Evolutionary conservation across 2,113 vertebrate genomes (phyloP).

Genomic region (Cygnus buccinator): DNA sequence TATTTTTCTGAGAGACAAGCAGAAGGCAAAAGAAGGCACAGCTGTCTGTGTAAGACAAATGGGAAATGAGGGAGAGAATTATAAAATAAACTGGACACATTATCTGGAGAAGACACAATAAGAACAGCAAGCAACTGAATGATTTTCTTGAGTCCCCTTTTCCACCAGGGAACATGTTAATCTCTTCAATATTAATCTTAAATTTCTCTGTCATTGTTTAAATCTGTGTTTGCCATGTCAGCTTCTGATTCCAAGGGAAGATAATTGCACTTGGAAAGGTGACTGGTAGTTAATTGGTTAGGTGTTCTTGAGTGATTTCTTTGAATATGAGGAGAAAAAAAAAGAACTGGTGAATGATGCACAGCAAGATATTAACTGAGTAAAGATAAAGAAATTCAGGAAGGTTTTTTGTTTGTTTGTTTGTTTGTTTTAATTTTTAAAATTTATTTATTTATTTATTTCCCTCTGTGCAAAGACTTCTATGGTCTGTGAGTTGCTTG

Average conservation of each 20-base stretch:
- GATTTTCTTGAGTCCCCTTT: background rate
- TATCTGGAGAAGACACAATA: background rate
- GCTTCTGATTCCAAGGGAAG: background rate
- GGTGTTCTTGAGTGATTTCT: background rate
- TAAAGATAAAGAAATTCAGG: background rate
- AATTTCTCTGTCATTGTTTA: background rate
- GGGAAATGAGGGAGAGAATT: background rate
- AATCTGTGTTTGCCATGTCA: background rate
- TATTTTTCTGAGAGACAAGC: background rate
- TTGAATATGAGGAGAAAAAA: background rate
- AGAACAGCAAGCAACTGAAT: background rate
- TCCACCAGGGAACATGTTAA: background rate
- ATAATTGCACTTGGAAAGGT: background rate
- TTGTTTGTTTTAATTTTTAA: background rate
- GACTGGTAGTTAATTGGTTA: background rate
- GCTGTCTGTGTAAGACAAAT: background rate
- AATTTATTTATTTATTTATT: background rate
- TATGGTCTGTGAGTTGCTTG: background rate
- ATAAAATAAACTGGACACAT: background rate
- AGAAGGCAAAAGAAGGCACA: background rate
- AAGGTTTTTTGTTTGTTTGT: background rate
- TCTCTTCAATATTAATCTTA: background rate
- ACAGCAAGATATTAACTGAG: background rate
- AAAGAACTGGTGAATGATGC: background rate
- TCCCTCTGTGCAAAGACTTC: background rate